These are phyloP conservation scores for Aleiodes testaceus DNA, from an alignment of 2,888 invertebrate genomes.

Conservation along the genomic window DNA sequence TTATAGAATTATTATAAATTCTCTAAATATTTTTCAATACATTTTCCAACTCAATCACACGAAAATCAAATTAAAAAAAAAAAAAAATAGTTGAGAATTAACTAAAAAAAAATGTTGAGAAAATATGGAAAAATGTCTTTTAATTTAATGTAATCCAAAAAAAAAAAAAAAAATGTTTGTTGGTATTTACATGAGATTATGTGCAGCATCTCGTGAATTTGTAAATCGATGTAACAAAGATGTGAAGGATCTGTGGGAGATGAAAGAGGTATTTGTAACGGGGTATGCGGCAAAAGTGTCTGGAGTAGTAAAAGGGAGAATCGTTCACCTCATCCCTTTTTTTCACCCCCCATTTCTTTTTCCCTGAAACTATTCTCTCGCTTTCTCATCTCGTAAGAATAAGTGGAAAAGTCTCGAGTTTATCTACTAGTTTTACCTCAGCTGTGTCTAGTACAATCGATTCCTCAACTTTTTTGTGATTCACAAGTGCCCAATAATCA, in stretches of 20 bases:
- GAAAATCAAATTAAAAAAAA: no score
- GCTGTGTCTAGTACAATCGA: constrained; percentile 16
- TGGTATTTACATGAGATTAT: constrained; percentile 1
- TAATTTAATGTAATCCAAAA: no score
- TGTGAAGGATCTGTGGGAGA: neutral
- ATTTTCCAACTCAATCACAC: no score
- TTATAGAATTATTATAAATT: neutral
- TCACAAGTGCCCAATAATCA: no score
- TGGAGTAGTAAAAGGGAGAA: constrained; percentile 26
- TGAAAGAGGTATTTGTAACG: constrained; percentile 2
- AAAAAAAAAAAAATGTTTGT: neutral
- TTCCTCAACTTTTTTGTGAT: constrained; percentile 2
- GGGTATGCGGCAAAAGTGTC: constrained; percentile 20
- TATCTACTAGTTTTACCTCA: constrained; percentile 48
- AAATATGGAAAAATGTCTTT: no score
- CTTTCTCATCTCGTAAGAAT: constrained; percentile 7
- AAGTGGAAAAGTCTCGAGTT: neutral
- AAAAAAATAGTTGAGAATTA: no score
- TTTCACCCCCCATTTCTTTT: constrained; percentile 3
- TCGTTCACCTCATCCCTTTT: constrained; percentile 18
- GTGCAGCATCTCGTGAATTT: constrained; percentile 14
- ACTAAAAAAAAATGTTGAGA: no score
- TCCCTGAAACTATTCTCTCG: constrained; percentile 12
- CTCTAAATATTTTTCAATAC: neutral
- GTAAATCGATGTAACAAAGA: constrained; percentile 12